phyloP scores from a whole-genome alignment of 2,797 vertebrate species.

The Trachops cirrhosus region DNA sequence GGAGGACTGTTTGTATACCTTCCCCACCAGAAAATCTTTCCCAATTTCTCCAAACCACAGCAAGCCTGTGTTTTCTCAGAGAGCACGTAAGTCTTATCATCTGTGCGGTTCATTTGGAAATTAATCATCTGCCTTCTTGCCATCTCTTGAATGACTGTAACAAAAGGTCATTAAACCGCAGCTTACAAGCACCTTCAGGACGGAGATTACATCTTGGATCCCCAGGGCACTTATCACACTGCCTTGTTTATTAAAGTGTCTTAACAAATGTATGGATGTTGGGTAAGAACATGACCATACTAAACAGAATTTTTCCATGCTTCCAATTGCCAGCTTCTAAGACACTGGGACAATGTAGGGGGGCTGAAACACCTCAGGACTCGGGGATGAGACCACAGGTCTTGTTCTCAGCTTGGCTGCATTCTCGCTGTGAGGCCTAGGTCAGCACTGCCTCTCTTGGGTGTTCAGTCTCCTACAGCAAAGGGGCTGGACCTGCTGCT shows the following conservation, averaged over 20 bases:
- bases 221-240: not conserved
- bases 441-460: not conserved
- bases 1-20: not conserved
- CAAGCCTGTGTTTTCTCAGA: not conserved
- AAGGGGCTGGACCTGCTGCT: not conserved
- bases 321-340: not conserved
- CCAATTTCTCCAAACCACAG: not conserved
- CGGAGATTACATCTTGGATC: not conserved
- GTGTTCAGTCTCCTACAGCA: not conserved
- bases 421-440: not conserved
- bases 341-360: not conserved
- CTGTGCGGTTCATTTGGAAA: not conserved
- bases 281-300: not conserved
- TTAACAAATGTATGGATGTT: not conserved
- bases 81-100: not conserved
- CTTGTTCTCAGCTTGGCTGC: not conserved
- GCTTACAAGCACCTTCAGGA: not conserved
- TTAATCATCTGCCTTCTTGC: not conserved
- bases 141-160: not conserved
- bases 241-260: not conserved
- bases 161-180: slow-evolving; percentile 29
- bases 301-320: not conserved
- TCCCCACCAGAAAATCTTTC: not conserved
- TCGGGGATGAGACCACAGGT: not conserved
- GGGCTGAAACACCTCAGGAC: not conserved